phyloP scores from a whole-genome alignment of 2,113 vertebrate genomes.

The rat (Rattus norvegicus) region DNA sequence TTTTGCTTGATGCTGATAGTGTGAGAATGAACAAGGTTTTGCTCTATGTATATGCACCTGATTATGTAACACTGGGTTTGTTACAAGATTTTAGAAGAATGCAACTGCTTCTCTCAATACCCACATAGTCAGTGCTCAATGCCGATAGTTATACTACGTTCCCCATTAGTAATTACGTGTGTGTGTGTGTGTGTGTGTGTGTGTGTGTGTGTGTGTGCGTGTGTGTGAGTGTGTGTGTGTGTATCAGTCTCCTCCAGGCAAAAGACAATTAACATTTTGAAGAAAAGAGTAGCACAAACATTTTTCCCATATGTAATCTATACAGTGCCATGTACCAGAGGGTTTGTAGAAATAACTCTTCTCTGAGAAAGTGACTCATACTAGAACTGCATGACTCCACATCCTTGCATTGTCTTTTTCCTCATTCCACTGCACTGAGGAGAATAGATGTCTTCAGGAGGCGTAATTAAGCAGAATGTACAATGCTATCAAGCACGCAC shows the following conservation, averaged over 20 bases:
- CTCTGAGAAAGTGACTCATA: slow-evolving; percentile 1
- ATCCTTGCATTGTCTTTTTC: slow-evolving; percentile 13
- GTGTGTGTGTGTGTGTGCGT: no score
- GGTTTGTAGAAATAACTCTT: neutral
- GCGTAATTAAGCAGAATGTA: neutral
- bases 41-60: neutral
- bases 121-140: neutral
- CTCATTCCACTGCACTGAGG: neutral
- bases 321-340: neutral
- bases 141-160: neutral
- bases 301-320: neutral
- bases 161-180: neutral
- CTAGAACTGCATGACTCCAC: neutral
- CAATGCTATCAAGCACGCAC: neutral
- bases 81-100: neutral
- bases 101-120: neutral
- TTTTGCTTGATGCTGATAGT: neutral
- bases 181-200: no score
- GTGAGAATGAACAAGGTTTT: neutral
- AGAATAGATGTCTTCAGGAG: neutral
- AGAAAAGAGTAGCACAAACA: neutral
- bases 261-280: neutral
- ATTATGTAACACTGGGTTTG: neutral
- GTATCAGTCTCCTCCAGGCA: neutral
- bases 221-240: no score